Percentiles rank a stretch among this genome's conserved stretches.
These are phyloP conservation scores for Drosophila tanythrix DNA, from an alignment of 2,888 invertebrate species.

Conservation along the genomic window DNA sequence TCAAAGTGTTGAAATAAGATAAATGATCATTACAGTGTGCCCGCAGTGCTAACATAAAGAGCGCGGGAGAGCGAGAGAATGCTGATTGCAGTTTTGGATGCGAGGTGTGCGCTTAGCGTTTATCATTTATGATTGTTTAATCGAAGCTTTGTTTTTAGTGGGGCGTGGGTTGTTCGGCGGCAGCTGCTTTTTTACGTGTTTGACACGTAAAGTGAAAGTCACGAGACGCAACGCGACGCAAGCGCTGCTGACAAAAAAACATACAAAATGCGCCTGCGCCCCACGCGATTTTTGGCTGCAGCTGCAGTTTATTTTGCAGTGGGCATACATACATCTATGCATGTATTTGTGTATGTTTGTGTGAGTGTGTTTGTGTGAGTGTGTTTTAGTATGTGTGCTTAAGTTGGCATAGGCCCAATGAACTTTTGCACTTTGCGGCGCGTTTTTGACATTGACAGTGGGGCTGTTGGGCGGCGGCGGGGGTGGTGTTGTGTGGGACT, in stretches of 20 bases:
- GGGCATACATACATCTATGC: background rate
- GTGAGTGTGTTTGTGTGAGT: background rate
- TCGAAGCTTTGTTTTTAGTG: slow-evolving; percentile 15
- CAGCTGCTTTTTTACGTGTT: slow-evolving; percentile 57
- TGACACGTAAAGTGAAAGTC: slow-evolving; percentile 73
- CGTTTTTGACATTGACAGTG: slow-evolving; percentile 61
- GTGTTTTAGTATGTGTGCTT: background rate
- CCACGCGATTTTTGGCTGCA: slow-evolving; percentile 40
- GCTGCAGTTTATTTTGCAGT: slow-evolving; percentile 16
- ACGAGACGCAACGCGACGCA: slow-evolving; percentile 16
- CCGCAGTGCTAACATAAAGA: slow-evolving; percentile 30
- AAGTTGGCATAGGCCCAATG: slow-evolving; percentile 51
- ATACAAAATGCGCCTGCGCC: slow-evolving; percentile 23
- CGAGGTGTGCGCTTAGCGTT: slow-evolving; percentile 27
- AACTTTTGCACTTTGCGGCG: slow-evolving; percentile 59
- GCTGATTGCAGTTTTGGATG: slow-evolving; percentile 13
- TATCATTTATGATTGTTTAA: slow-evolving; percentile 42
- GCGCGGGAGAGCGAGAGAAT: slow-evolving; percentile 17
- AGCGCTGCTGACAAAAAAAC: slow-evolving; percentile 47
- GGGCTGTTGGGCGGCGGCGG: background rate
- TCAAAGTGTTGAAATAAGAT: slow-evolving; percentile 81
- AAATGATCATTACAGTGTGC: slow-evolving; percentile 68
- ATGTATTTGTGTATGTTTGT: background rate
- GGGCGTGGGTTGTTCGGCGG: slow-evolving; percentile 66
- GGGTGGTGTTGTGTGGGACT: background rate